Conservation (phyloP, 2,888 invertebrate species). For the Metacarcinus magister region DNA sequence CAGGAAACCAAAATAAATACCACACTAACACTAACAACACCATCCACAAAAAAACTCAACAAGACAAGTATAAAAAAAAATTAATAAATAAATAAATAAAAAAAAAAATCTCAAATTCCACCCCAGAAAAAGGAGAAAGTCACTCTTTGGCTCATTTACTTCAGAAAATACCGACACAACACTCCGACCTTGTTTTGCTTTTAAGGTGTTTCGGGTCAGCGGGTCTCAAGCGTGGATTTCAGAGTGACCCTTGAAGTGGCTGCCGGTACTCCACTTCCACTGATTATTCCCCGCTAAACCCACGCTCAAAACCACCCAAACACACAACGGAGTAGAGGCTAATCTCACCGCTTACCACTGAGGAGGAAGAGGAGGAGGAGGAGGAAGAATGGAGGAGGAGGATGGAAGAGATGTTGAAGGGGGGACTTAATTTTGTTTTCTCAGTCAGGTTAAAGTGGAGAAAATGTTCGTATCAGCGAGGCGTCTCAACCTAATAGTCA, state of each 20-base stretch:
- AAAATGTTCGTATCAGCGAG: slow-evolving; percentile 55
- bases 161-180: slow-evolving; percentile 32
- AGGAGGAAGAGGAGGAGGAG: neutral
- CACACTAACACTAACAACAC: neutral
- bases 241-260: neutral
- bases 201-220: slow-evolving; percentile 7
- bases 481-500: slow-evolving; percentile 58
- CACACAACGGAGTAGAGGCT: neutral
- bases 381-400: neutral
- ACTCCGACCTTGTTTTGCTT: slow-evolving; percentile 40
- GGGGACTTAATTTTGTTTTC: slow-evolving; percentile 54
- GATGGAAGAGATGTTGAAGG: neutral
- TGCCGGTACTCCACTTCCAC: neutral
- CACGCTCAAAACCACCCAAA: neutral
- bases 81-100: neutral
- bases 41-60: neutral
- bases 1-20: neutral
- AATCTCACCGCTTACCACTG: neutral
- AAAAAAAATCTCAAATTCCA: no score
- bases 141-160: slow-evolving; percentile 11
- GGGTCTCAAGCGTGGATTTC: neutral
- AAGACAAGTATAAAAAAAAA: neutral
- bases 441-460: slow-evolving; percentile 49
- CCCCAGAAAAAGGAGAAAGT: neutral
- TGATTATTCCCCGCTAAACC: slow-evolving; percentile 14